Percentiles rank a stretch among this genome's conserved stretches.
Conservation (phyloP, 2,888 invertebrate species). For the Drosophila borealis region DNA sequence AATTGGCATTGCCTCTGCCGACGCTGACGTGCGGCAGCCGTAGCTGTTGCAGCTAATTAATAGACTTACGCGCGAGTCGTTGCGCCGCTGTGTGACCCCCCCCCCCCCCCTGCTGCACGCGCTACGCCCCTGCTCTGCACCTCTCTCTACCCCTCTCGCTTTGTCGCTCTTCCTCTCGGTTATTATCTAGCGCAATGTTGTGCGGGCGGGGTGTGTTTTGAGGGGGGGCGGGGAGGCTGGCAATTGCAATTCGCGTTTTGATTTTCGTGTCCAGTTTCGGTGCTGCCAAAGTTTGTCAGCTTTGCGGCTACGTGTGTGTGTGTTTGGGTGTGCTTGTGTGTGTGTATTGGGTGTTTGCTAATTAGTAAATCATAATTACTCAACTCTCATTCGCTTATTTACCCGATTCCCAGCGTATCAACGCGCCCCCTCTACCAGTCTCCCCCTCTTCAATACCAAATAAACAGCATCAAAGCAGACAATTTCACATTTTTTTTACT, state of each 20-base stretch:
- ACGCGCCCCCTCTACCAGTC: background rate
- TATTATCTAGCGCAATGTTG: background rate
- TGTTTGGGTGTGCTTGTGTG: slow-evolving; percentile 1
- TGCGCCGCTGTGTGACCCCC: slow-evolving; percentile 2
- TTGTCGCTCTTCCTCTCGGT: background rate
- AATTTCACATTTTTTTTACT: background rate
- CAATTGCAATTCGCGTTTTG: slow-evolving; percentile 31
- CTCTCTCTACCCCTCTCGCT: background rate
- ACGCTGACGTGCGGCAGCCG: slow-evolving; percentile 1
- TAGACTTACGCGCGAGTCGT: slow-evolving; percentile 65
- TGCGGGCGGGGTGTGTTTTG: background rate
- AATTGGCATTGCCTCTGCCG: slow-evolving; percentile 14
- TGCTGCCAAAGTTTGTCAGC: slow-evolving; percentile 63
- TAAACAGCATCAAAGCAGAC: background rate
- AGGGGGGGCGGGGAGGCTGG: background rate
- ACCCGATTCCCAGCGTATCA: slow-evolving; percentile 27
- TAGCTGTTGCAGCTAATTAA: slow-evolving; percentile 69
- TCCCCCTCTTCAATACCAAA: background rate
- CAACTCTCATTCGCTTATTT: slow-evolving; percentile 73
- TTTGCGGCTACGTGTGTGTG: slow-evolving; percentile 44
- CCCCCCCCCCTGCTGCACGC: background rate
- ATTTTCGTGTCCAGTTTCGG: slow-evolving; percentile 38
- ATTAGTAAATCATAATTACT: slow-evolving; percentile 80
- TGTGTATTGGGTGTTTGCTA: slow-evolving; percentile 61
- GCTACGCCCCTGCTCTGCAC: background rate